Evolutionary conservation across 92 coral and sea anemone species (phyloP).

Genomic region (Isaurus tuberculatus): DNA sequence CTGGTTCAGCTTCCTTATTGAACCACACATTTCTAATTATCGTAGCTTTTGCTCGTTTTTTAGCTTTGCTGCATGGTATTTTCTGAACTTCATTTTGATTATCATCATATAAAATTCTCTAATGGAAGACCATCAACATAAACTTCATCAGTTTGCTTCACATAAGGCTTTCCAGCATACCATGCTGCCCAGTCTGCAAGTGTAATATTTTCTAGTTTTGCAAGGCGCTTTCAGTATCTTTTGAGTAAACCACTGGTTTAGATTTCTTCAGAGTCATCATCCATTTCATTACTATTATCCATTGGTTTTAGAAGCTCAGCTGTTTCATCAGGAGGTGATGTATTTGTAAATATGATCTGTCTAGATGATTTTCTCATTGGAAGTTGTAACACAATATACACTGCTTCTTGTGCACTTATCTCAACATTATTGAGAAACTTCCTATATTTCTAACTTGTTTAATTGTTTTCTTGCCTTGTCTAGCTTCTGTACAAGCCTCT

Average conservation of each 20-base stretch:
- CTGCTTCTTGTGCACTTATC: too few relatives aligned
- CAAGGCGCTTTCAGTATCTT: conserved; percentile 68
- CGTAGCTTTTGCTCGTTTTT: background rate
- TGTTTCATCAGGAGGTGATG: conserved; percentile 71
- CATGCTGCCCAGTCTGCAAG: conserved; percentile 58
- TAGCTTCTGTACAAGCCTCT: conserved; percentile 71
- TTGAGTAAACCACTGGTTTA: conserved; percentile 71
- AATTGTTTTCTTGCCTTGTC: conserved; percentile 61
- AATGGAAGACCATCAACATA: conserved; percentile 1
- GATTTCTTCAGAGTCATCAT: conserved; percentile 76
- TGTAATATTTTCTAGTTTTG: conserved; percentile 61
- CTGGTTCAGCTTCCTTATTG: background rate
- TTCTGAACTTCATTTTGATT: background rate
- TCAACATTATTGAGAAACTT: background rate
- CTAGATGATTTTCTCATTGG: conserved; percentile 68
- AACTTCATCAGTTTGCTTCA: conserved; percentile 3
- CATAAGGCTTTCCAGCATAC: conserved; percentile 2
- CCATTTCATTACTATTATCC: conserved; percentile 68
- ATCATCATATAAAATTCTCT: background rate
- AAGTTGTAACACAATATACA: conserved; percentile 37
- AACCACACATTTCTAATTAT: too few relatives aligned
- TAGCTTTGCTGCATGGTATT: conserved; percentile 1
- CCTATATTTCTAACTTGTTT: conserved; percentile 53
- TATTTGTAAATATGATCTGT: conserved; percentile 67
- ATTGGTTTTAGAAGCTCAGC: conserved; percentile 68